These are phyloP conservation scores for Caenorhabditis sp. DNA, from an alignment of 2,888 invertebrate species.

Conservation along the genomic window DNA sequence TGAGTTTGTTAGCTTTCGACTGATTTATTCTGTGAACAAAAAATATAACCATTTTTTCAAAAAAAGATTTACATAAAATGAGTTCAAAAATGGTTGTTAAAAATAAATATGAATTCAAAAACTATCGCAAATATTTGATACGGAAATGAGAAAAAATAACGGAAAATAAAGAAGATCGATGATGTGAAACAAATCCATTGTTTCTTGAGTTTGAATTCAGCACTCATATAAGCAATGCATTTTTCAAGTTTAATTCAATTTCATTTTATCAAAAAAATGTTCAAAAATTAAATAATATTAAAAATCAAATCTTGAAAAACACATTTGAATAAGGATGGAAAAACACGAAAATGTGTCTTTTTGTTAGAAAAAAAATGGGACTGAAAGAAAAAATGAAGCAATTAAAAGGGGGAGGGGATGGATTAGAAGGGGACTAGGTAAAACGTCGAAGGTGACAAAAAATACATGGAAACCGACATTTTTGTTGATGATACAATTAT, in stretches of 20 bases:
- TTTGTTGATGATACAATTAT: slow-evolving; percentile 6
- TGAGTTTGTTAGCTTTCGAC: slow-evolving; percentile 5
- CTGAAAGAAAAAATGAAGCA: slow-evolving; percentile 9
- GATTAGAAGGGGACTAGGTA: slow-evolving; percentile 4
- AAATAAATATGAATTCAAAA: slow-evolving; percentile 48
- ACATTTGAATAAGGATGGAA: neutral
- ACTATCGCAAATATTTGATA: slow-evolving; percentile 42
- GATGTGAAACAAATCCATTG: slow-evolving; percentile 1
- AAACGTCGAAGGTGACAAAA: slow-evolving; percentile 7
- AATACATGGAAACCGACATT: slow-evolving; percentile 30
- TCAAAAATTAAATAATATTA: neutral
- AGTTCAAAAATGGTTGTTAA: slow-evolving; percentile 26
- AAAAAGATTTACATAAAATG: slow-evolving; percentile 51
- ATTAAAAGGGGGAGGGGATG: neutral
- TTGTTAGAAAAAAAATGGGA: slow-evolving; percentile 1
- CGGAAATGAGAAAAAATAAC: slow-evolving; percentile 14
- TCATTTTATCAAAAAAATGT: slow-evolving; percentile 22
- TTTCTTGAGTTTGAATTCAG: slow-evolving; percentile 1
- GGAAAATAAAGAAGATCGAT: slow-evolving; percentile 22
- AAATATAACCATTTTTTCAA: slow-evolving; percentile 37
- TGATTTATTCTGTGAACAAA: slow-evolving; percentile 13
- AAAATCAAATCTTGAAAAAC: slow-evolving; percentile 2
- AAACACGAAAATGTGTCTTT: slow-evolving; percentile 38
- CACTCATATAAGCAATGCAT: slow-evolving; percentile 4
- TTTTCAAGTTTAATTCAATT: slow-evolving; percentile 18